Base-by-base conservation (phyloP, 2,888 invertebrate species). In the Eueremaeus valkanovi region DNA sequence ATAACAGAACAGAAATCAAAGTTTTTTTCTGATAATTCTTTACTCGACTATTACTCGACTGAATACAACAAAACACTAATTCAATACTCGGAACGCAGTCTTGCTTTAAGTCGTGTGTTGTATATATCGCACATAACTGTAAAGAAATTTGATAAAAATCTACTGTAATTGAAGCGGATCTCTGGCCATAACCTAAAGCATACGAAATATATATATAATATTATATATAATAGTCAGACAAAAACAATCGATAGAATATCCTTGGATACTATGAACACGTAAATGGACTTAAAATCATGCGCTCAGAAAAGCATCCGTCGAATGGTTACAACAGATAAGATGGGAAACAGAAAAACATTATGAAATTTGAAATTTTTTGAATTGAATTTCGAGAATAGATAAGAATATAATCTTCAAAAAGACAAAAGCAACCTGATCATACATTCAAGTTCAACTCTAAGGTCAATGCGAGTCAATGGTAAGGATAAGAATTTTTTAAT, bases 191-290 rank as follows among this genome's bases (percentile, higher is more conserved):
- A 58, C 29, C 16, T 13, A 29, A 58, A n/a, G 33, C 3, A 33
- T n/a, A 33, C 29, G 11, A 63, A n/a, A 31, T n/a, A n/a, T n/a
- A n/a, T n/a, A n/a, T n/a, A n/a, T n/a, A n/a, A n/a, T n/a, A n/a
- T n/a, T n/a, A n/a, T n/a, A n/a, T 24, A 63, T 63, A 68, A 24
- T 33, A 68, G 24, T 5, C 21, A 18, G 18, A 31, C 13, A 68
- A 36, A n/a, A 68, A 27, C 3, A 42, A 68, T 68, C 68, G 27
- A 68, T 68, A 68, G 42, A 42, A 68, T 68, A 40, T 24, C 68
- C 68, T 68, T 68, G 68, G 68, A 13, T 68, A 68, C 68, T 40
- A 40, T 36, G n/a, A 40, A 42, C 68, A 24, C 68, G 68, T 68
- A 68, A 68, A 68, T 68, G 11, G 27, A 27, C 24, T 13, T 33